Base-by-base conservation (phyloP, 2,888 invertebrate species). In the Trilocha varians region DNA sequence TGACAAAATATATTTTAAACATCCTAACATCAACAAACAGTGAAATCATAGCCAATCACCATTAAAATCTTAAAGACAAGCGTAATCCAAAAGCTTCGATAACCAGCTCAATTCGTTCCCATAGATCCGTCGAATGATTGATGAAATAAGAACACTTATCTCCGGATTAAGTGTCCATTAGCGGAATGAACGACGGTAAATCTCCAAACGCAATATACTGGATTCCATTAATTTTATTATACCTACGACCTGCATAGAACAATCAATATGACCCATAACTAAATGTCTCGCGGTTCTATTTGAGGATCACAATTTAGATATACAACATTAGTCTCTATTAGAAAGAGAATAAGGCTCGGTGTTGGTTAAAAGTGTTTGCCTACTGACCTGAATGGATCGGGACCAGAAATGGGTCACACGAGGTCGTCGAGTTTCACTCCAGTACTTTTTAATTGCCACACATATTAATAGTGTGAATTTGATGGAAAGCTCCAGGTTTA, bases 391-490 rank as follows among this genome's bases (percentile, higher is more conserved):
- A 59, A 55, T 54, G 62, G 59, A 63, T 65, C 58, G 65, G 59
- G 58, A 59, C 54, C 58, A 65, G 66, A 80, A 79, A 78, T 79
- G 62, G 80, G 80, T 78, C 79, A 77, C 58, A 49, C 55, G 60
- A 58, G 70, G 75, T 71, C 64, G 64, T 11, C 25, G 50, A 59
- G 64, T 72, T 67, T 67, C 70, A 59, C 68, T 66, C 64, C 65
- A 62, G 58, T 71, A 70, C 66, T 64, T 72, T 66, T 75, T 75
- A 73, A 75, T 70, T 66, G 60, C 53, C 57, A 50, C 50, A 47
- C 48, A 43, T 16, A 46, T 51, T 47, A 47, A 49, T 40, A 43
- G 40, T 41, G 51, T 51, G 42, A 41, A 41, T 41, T 38, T 45
- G 40, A 43, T 61, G 41, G 55, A 55, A 47, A 52, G 40, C 47